Evolutionary conservation across 1,140 invertebrate genomes (phyloP).

Genomic region (Palaemon carinicauda): DNA sequence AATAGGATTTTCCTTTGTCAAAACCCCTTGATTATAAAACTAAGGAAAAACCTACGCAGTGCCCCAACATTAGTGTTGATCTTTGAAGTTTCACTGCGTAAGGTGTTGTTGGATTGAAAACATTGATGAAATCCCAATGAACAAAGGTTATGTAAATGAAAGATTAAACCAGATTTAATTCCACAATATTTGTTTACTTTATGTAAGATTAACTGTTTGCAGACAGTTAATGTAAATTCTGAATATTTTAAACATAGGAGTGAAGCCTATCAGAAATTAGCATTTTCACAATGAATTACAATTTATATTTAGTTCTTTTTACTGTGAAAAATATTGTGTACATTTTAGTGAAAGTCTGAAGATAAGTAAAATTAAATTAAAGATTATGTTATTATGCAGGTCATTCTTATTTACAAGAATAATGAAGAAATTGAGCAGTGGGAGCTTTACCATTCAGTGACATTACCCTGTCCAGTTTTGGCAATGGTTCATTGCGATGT

Average conservation of each 20-base stretch:
- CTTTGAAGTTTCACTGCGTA: too few species aligned
- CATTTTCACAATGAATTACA: background rate
- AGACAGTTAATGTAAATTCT: too few species aligned
- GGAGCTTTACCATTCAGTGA: slow-evolving; percentile 16
- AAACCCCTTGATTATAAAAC: too few species aligned
- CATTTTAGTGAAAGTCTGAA: too few species aligned
- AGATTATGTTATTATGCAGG: background rate
- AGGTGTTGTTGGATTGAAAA: too few species aligned
- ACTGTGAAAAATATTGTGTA: too few species aligned
- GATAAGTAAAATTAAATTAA: background rate
- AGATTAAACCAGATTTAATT: background rate
- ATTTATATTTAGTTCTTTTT: background rate
- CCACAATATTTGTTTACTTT: background rate
- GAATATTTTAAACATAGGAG: too few species aligned
- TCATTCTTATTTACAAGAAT: slow-evolving; percentile 21
- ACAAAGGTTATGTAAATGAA: background rate
- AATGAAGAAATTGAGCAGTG: slow-evolving; percentile 1
- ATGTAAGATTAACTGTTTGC: background rate
- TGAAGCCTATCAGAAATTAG: background rate
- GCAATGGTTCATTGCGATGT: slow-evolving; percentile 34
- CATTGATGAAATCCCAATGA: background rate
- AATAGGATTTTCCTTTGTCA: too few species aligned
- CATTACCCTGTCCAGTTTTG: slow-evolving; percentile 30
- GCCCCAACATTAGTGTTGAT: too few species aligned
- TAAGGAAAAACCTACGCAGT: too few species aligned